Conservation (phyloP, 2,888 invertebrate species). For the Sinotaia quadrata region DNA sequence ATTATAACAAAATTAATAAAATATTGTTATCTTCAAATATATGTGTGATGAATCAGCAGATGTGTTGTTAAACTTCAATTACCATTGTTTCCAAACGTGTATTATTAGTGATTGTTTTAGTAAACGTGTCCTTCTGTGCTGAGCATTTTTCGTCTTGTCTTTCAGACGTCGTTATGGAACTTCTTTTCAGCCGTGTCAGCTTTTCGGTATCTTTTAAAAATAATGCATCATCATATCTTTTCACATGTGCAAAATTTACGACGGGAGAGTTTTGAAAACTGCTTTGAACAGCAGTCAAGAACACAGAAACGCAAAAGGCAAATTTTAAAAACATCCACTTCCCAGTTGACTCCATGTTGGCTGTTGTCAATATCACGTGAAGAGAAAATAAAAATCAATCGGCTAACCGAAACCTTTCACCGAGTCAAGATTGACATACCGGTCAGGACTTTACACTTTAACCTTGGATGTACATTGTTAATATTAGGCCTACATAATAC, state of each 20-base stretch:
- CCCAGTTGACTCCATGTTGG: constrained; percentile 18
- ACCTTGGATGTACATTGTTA: too few species aligned
- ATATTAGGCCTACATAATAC: too few species aligned
- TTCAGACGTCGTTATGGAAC: constrained; percentile 8
- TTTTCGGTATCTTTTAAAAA: neutral
- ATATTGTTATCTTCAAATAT: too few species aligned
- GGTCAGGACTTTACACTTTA: too few species aligned
- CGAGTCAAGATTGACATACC: too few species aligned
- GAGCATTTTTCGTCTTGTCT: constrained; percentile 17
- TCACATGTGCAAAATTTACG: neutral
- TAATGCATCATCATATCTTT: neutral
- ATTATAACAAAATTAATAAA: too few species aligned
- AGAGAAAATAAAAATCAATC: neutral
- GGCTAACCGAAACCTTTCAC: too few species aligned
- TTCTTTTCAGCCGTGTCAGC: constrained; percentile 15
- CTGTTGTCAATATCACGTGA: constrained; percentile 31
- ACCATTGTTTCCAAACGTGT: constrained; percentile 25
- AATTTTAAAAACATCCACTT: constrained; percentile 13
- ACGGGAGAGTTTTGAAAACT: too few species aligned
- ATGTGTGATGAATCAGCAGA: too few species aligned
- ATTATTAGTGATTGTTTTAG: neutral
- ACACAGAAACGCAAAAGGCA: constrained; percentile 4
- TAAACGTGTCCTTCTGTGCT: constrained; percentile 16
- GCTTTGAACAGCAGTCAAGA: too few species aligned
- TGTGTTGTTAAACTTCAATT: too few species aligned